Percentiles rank a stretch among this genome's conserved stretches.
Evolutionary conservation across 23 tunicate species (phyloP).

Genomic region (Halocynthia aurantium): DNA sequence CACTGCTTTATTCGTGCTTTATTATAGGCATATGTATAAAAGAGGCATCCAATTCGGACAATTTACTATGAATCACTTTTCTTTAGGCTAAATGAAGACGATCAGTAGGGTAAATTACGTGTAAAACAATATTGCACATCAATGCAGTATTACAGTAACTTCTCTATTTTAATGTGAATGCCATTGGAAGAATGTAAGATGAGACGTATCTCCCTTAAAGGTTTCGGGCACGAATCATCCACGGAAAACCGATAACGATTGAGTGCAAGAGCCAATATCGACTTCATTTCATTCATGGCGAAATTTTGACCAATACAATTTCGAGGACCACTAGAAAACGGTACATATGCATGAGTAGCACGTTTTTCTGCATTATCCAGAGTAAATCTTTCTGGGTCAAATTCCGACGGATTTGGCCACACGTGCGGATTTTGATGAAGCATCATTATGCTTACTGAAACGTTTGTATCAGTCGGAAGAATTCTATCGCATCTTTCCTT

Average conservation of each 20-base stretch:
- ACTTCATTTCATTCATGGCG: conserved; percentile 90
- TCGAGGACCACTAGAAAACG: conserved; percentile 86
- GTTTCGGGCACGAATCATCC: conserved; percentile 51
- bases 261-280: conserved; percentile 41
- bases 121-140: no score
- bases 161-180: conserved; percentile 42
- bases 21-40: no score
- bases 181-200: conserved; percentile 60
- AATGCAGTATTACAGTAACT: not conserved
- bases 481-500: not conserved
- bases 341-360: conserved; percentile 61
- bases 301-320: conserved; percentile 91
- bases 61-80: no score
- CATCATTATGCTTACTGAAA: not conserved
- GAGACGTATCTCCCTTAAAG: conserved; percentile 40
- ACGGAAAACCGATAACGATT: conserved; percentile 39
- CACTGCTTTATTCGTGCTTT: not conserved
- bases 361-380: conserved; percentile 26
- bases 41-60: no score
- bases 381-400: conserved; percentile 63
- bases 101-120: no score
- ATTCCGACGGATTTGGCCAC: conserved; percentile 42
- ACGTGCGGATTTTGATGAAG: conserved; percentile 16
- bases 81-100: no score
- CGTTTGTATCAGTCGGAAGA: conserved; percentile 1